Base-by-base conservation (phyloP, 1,140 invertebrate genomes). In the Drosophila nasuta region DNA sequence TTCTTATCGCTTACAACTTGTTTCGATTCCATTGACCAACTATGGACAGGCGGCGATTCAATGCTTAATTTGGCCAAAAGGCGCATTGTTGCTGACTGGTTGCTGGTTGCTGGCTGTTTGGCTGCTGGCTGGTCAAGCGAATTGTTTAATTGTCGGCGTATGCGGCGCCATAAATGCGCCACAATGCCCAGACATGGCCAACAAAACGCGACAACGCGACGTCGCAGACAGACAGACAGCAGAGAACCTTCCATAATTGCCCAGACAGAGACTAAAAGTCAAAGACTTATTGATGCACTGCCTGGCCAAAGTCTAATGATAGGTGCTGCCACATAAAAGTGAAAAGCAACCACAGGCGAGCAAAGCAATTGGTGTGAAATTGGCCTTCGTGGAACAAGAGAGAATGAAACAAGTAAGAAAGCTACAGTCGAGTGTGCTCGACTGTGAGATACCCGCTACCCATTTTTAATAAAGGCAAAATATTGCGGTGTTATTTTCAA, bases 1-100 rank as follows among this genome's bases (percentile, higher is more conserved):
- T 87, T 87, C 83, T 87, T 87, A 87, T 87, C 83, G 83, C 83
- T 80, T 72, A 81, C 85, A 89, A 88, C 83, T 88, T 88, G 83
- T 88, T 89, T 78, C 83, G 81, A 89, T 89, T 88, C 79, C 85
- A 79, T 85, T 88, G 85, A 81, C 83, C 83, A 88, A 81, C 69
- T 83, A 89, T 89, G 85, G 83, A 48, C 77, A 89, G 52, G 59
- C 75, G 52, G 62, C 48, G 52, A 25, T 57, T 33, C 28, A 56
- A 43, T 41, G 75, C 83, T 78, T 83, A 83, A 88, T 88, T 88
- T 88, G 83, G 83, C 83, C 83, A 88, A 57, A 46, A 71, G 65
- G 52, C 66, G 77, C 83, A 82, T 88, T 85, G 82, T 86, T 81
- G 74, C 62, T 80, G 69, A 7, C 35, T 20, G 25, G 51, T 51